Evolutionary conservation across 2,797 vertebrate genomes (phyloP).

Genomic region (Pteropus rufus): DNA sequence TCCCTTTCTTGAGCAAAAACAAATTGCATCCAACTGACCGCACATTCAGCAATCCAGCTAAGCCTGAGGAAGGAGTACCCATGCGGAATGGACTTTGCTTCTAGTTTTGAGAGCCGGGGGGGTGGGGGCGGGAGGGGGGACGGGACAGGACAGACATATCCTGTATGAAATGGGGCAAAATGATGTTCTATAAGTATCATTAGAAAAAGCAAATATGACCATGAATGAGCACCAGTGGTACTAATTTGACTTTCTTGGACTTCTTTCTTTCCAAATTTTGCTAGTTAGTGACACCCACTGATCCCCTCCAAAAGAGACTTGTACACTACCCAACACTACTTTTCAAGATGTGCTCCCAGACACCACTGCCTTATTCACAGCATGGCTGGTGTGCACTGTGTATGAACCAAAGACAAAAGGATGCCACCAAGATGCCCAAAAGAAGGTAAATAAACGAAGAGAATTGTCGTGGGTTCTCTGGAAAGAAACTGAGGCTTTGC

Average conservation of each 20-base stretch:
- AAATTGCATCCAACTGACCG: background rate
- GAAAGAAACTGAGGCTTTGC: background rate
- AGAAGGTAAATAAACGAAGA: background rate
- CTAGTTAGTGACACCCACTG: background rate
- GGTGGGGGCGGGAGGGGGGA: fast-evolving
- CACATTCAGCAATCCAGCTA: background rate
- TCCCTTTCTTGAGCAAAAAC: conserved; percentile 20
- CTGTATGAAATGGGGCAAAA: background rate
- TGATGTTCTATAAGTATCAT: background rate
- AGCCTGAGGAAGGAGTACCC: background rate
- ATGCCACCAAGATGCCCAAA: background rate
- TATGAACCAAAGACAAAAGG: background rate
- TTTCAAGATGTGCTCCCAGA: background rate
- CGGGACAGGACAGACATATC: background rate
- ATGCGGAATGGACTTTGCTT: background rate
- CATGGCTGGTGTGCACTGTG: fast-evolving
- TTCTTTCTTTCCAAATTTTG: background rate
- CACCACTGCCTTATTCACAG: background rate
- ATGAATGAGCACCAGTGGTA: background rate
- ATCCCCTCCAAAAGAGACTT: background rate
- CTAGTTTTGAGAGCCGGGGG: background rate
- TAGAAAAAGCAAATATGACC: background rate
- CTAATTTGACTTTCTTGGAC: background rate
- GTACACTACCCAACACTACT: background rate
- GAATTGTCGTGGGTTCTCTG: background rate